Base-by-base conservation (phyloP, 1,140 invertebrate species). In the Trialeurodes vaporariorum region DNA sequence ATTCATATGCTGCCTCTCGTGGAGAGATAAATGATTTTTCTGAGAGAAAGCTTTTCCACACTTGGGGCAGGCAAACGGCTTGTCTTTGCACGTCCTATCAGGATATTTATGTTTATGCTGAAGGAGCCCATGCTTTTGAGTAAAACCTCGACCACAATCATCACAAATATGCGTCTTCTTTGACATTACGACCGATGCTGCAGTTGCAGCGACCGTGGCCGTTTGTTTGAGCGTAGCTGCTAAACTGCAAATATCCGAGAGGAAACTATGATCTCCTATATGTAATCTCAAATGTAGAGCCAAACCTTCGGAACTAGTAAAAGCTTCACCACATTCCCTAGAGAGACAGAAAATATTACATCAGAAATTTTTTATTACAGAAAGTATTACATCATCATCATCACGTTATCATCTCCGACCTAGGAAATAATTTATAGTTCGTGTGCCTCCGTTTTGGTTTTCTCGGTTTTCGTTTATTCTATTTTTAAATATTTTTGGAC, bases 1-100 rank as follows among this genome's bases (percentile, higher is more conserved):
- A 76, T 91, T 89, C 84, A 91, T 88, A 76, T 92, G 90, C 71
- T 90, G 89, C 22, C 88, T 80, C 74, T 89, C 87, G 77, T 93
- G 91, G 26, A 91, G 77, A 75, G 89, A 82, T 65, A 92, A 76
- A 74, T 91, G 88, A 78, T 90, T 90, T 78, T 91, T 91, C 76
- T 91, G 89, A 80, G 90, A 90, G 83, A 93, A 93, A 22, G 88
- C 88, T 76, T 92, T 93, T 60, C 89, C 89, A 75, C 92, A 93
- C 71, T 90, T 88, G 68, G 86, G 84, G 73, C 91, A 92, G 12
- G 89, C 86, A 75, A 87, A 92, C 69, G 87, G 91, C 77, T 88
- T 83, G 68, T 90, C 80, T 60, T 89, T 88, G 74, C 89, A 91
- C 66, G 86, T 87, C n/a, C 88, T 88, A 68, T 90, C 87, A 11